Base-by-base conservation (phyloP, 2,797 vertebrate species). In the Anableps anableps region DNA sequence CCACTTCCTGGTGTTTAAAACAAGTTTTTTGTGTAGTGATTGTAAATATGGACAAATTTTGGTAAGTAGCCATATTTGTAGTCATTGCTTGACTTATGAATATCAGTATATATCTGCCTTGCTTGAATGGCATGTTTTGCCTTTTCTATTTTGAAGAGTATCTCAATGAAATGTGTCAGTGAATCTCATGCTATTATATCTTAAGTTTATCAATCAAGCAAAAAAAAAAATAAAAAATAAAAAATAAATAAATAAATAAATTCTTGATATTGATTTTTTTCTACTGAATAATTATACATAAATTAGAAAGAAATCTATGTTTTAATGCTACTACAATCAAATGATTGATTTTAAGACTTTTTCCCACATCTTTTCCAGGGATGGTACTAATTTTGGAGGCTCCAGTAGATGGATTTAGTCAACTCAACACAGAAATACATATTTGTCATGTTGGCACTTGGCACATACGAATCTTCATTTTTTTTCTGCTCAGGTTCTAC, bases 401-500 rank as follows among this genome's bases (percentile, higher is more conserved):
- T 66, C 21, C 36, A 4, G 36, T 14, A 41, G 21, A 41, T 41
- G 10, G 23, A 19, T 5, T 11, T 26, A 68, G 36, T 51, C 55
- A 45, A 51, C 62, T 74, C 72, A 36, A 43, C 7, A 62, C 26
- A 34, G 6, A 62, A 13, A 50, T 51, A 75, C 26, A 47, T 1
- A 50, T 71, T 71, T 26, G 16, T 45, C 11, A 5, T 38, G 19
- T 66, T 41, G 36, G 72, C 17, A 5, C 29, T 51, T n/a, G 21
- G n/a, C 34, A 23, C 14, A 47, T 36, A 23, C 43, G 10, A 26
- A 26, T 36, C 43, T 21, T 17, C 31, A 31, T 45, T 76, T 45
- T 84, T 72, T 58, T 43, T 53, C 51, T 60, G 0, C 74, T 75
- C 89, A 99, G 98, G 96, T 99, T 99, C 94, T 99, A 99, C 90